Conservation (phyloP, 1,140 invertebrate species). For the Aleiodes sp. region DNA sequence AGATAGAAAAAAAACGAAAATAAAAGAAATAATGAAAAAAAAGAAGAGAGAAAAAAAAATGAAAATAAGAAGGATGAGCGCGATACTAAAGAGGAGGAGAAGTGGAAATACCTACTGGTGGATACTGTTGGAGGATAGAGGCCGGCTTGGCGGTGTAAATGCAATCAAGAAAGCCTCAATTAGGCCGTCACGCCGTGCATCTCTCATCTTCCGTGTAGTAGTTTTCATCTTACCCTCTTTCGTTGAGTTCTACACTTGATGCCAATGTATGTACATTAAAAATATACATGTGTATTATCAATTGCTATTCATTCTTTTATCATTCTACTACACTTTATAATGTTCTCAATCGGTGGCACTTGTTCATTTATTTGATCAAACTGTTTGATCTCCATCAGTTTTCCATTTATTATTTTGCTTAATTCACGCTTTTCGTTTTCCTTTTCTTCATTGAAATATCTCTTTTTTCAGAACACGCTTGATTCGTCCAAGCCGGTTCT, state of each 20-base stretch:
- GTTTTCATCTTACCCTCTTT: constrained; percentile 27
- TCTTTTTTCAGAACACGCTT: background rate
- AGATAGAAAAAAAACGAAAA: constrained; percentile 4
- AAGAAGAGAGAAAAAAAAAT: constrained; percentile 20
- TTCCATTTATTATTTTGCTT: too few relatives aligned
- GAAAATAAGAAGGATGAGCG: constrained; percentile 1
- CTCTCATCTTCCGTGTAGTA: constrained; percentile 50
- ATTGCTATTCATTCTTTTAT: constrained; percentile 7
- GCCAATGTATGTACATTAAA: background rate
- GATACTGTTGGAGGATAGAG: constrained; percentile 46
- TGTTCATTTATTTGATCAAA: constrained; percentile 34
- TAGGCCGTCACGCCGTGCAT: constrained; percentile 61
- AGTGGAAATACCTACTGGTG: constrained; percentile 34
- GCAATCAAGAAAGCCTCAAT: constrained; percentile 62
- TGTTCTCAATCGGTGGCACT: constrained; percentile 24
- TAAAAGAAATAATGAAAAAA: background rate
- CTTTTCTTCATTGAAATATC: background rate
- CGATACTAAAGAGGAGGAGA: constrained; percentile 27
- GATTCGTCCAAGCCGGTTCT: background rate
- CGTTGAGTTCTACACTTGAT: background rate
- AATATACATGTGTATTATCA: background rate
- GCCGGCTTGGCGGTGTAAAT: constrained; percentile 57
- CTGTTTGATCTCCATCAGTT: too few relatives aligned
- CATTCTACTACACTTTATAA: too few relatives aligned
- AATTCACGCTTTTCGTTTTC: background rate